Evolutionary conservation across 1,140 invertebrate genomes (phyloP), one percentile per base, ranked within the genome.

Genomic region (Brachionus paranguensis): DNA sequence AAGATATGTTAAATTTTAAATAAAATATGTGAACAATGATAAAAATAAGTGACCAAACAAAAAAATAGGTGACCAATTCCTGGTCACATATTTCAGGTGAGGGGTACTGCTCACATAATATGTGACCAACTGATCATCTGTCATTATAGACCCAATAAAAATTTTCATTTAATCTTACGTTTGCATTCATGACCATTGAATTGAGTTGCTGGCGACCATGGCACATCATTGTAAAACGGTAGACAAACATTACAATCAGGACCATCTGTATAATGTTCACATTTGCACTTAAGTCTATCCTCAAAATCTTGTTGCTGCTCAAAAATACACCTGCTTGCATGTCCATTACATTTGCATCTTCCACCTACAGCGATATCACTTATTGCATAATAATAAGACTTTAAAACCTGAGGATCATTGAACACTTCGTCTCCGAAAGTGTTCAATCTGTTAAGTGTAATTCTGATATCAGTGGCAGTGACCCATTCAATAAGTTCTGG

Each of bases 361-460:
- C 96, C 97, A 70, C 97, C 97, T 27, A 99, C 95, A 3, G 95
- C 93, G 83, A 99, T 92, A 88, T 99, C 97, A 14, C 95, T 94
- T 85, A 99, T 96, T 78, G 96, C 96, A 90, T 98, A 99, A 90
- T 96, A 99, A 88, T 99, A 99, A 0, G 96, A 98, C 86, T 93
- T 93, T 10, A 98, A 88, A n/a, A 99, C 97, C 88, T 95, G 93
- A 5, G 92, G 90, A 88, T 98, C 96, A 0, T 93, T 93, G 87
- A 99, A 99, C 11, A 99, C 92, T 90, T 99, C 97, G 88, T 99
- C 97, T 86, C 97, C 96, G 89, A 99, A 99, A 0, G 97, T 99
- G 87, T 99, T 99, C 85, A 98, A 91, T 50, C 96, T 92, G 85
- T 96, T 93, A 27, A 99, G 88, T 0, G 93, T 93, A 83, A 99